Evolutionary conservation across 2,888 invertebrate genomes (phyloP), one percentile per base, ranked within the genome.

Genomic region (Aporophyla nigra): DNA sequence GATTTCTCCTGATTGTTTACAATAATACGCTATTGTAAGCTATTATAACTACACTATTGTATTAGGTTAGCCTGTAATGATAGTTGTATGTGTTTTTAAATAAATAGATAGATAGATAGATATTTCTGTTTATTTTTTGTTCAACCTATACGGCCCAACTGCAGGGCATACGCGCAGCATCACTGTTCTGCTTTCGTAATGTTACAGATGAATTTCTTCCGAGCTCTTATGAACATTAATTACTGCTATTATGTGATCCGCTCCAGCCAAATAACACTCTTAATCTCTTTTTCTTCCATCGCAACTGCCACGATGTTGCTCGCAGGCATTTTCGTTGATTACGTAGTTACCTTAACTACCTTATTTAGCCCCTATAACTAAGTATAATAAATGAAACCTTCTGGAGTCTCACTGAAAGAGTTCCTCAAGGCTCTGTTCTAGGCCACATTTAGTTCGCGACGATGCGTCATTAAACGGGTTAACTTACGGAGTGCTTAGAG

Each of bases 321-420:
- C 56, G 43, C 56, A 43, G 33, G 43, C 67, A 62, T 58, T 53
- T 61, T 16, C 53, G 54, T 75, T 79, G 68, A 79, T 79, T 53
- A 58, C 82, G 58, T 75, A 74, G 63, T 75, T 79, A 79, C 68
- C 67, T 79, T 74, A 79, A 79, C 75, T 63, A 40, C 67, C 33
- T 58, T 40, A 68, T 58, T 74, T 63, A 53, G 56, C n/a, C 56
- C 62, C n/a, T 40, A 56, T 62, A 46, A 68, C 76, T 65, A 58
- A 53, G 68, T 46, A 58, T 68, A n/a, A 63, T 4, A 43, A 63
- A 74, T 56, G n/a, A 61, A 72, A 56, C 43, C 51, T 46, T 49
- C 46, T 49, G 40, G 0, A 49, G 14, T 40, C 16, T 72, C 7
- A 46, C 33, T 19, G 10, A 70, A 58, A 14, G 21, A 33, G 12